Conservation (phyloP, 2,888 invertebrate species). For the Alsophila aescularia region DNA sequence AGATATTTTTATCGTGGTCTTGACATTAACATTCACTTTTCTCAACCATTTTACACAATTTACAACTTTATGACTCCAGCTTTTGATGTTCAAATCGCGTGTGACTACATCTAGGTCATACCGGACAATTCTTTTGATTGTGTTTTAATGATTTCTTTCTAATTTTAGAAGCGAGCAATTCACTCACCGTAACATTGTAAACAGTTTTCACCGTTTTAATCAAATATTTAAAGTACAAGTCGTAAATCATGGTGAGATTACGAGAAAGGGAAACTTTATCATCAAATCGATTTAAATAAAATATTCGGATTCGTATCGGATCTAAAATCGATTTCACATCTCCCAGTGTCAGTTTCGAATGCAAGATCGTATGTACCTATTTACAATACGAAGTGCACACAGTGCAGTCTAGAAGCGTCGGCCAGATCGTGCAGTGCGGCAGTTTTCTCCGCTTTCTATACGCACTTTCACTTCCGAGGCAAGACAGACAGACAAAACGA, state of each 20-base stretch:
- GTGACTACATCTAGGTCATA: conserved; percentile 44
- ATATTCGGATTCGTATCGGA: background rate
- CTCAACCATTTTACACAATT: conserved; percentile 10
- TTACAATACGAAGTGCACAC: conserved; percentile 47
- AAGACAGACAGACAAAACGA: conserved; percentile 59
- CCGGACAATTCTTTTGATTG: conserved; percentile 50
- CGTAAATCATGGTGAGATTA: conserved; percentile 7
- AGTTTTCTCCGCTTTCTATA: conserved; percentile 68
- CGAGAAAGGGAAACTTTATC: conserved; percentile 8
- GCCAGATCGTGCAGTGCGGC: conserved; percentile 49
- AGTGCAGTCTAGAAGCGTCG: conserved; percentile 54
- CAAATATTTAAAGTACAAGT: conserved; percentile 10
- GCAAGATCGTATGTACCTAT: conserved; percentile 27
- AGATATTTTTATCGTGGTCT: conserved; percentile 63
- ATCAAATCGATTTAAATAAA: conserved; percentile 3
- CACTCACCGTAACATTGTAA: conserved; percentile 11
- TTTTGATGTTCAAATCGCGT: conserved; percentile 39
- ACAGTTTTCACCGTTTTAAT: conserved; percentile 14
- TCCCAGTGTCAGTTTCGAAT: conserved; percentile 32
- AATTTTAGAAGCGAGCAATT: conserved; percentile 12
- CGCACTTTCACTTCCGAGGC: conserved; percentile 67
- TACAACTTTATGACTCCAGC: conserved; percentile 39
- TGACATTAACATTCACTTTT: conserved; percentile 64
- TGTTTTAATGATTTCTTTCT: conserved; percentile 55
- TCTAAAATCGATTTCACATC: conserved; percentile 15